phyloP scores from a whole-genome alignment of 2,888 invertebrate genomes.

The Nesidiocoris tenuis region DNA sequence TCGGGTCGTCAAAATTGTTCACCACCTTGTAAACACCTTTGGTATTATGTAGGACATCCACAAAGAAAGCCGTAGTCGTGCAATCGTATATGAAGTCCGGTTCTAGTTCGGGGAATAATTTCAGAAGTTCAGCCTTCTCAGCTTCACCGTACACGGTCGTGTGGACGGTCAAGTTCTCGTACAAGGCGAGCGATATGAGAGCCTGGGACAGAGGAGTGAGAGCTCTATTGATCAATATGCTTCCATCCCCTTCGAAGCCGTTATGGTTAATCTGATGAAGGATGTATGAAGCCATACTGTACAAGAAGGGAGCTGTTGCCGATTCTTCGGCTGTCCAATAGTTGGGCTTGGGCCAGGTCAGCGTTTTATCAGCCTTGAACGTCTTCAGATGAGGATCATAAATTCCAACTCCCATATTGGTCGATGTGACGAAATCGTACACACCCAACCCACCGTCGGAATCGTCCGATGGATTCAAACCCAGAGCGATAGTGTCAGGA shows the following conservation, averaged over 20 bases:
- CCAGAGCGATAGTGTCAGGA: background rate
- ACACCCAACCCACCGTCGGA: background rate
- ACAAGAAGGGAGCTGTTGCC: slow-evolving; percentile 60
- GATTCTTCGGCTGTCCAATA: slow-evolving; percentile 59
- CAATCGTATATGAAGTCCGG: slow-evolving; percentile 4
- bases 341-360: slow-evolving; percentile 57
- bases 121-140: background rate
- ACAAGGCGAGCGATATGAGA: background rate
- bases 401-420: background rate
- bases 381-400: background rate
- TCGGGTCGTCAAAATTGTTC: slow-evolving; percentile 1
- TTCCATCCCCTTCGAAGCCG: background rate
- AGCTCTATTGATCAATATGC: slow-evolving; percentile 59
- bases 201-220: slow-evolving; percentile 61
- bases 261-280: background rate
- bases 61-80: background rate
- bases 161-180: slow-evolving; percentile 4
- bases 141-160: background rate
- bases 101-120: slow-evolving; percentile 5
- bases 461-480: background rate
- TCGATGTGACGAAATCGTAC: background rate
- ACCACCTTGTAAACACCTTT: slow-evolving; percentile 7
- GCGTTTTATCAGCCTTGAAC: slow-evolving; percentile 50
- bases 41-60: slow-evolving; percentile 6
- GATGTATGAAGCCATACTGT: slow-evolving; percentile 54